Base-by-base conservation (phyloP, 2,797 vertebrate species). In the Acridotheres tristis region DNA sequence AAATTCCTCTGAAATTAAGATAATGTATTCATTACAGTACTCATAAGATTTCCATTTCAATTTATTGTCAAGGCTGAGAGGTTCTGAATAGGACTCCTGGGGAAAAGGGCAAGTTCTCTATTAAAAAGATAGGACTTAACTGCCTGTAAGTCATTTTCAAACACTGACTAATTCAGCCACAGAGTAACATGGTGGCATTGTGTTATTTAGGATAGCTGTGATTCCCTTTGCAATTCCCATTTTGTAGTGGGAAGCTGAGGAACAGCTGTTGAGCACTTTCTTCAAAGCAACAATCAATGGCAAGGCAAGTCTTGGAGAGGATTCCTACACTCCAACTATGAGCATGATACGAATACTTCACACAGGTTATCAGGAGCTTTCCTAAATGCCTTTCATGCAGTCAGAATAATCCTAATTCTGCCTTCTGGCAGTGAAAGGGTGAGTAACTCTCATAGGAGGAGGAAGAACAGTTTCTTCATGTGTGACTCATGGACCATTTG, bases 11-110 rank as follows among this genome's bases (percentile, higher is more conserved):
- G 7, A 86, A 94, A 94, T 93, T 94, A 95, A 90, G 78, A 89
- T 94, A 96, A 96, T 94, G 18, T 94, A 96, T 96, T 96, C 94
- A 90, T 94, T 91, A 93, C 43, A n/a, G 93, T 58, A 81, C 67
- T 90, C 80, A 86, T 82, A 96, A 94, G 88, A 93, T 86, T 96
- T 93, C 85, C 51, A 86, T 96, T 96, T 94, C 88, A 95, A 96
- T 94, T 88, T 96, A 82, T 91, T 94, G 93, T 94, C 91, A 94
- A 96, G 91, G 93, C 71, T 96, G 94, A 96, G 95, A 96, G 74
- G 57, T 82, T 96, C 77, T 95, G 63, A 94, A 91, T 87, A 91
- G 80, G 85, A 57, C 89, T 96, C 89, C 55, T 54, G 83, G 47
- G 94, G 89, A 88, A 95, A 94, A 90, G 77, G 82, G 82, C 85